Evolutionary conservation across 2,797 vertebrate species (phyloP), one percentile per base, ranked within the genome.

Genomic region (Schizothorax lantsangensis): DNA sequence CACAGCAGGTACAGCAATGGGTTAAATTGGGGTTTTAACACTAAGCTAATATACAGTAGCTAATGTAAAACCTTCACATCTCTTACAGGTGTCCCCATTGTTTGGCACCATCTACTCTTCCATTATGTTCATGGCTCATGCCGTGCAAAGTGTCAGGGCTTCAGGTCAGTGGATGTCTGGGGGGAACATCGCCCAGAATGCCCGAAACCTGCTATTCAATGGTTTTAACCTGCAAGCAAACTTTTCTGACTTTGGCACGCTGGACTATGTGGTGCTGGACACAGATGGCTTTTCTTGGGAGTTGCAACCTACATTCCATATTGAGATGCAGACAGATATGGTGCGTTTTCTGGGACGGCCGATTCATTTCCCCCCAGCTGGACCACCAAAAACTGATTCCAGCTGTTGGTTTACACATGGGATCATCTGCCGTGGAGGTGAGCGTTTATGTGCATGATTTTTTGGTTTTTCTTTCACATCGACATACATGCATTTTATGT

Each of bases 31-130:
- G 9, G 1, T 1, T 17, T 69, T 72, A 45, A 30, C 11, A 71
- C 12, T 38, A 26, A 21, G 14, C 1, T 81, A 59, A 79, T 59
- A 10, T 38, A 15, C 62, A 30, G 66, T 36, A 79, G 26, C 62
- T 85, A 36, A 71, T 15, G 15, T 40, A 38, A 74, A 17, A 10
- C 11, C 40, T 49, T 71, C 45, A 54, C 57, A 69, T 87, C 47
- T 47, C 47, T 40, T 68, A 59, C 88, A 96, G 95, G 95, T 96
- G 23, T 97, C 96, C 10, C 96, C 96, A 45, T 92, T 96, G 52
- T 96, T 96, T 84, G 96, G 96, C 23, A 96, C 96, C 72, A 95
- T 96, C 92, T 96, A 97, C 92, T 95, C 91, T 91, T 95, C 96
- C 0, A 85, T 97, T 4, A 71, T 96, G 52, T 89, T 96, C 84